Evolutionary conservation across 1,140 invertebrate species (phyloP).

Genomic region (Riptortus pedestris): DNA sequence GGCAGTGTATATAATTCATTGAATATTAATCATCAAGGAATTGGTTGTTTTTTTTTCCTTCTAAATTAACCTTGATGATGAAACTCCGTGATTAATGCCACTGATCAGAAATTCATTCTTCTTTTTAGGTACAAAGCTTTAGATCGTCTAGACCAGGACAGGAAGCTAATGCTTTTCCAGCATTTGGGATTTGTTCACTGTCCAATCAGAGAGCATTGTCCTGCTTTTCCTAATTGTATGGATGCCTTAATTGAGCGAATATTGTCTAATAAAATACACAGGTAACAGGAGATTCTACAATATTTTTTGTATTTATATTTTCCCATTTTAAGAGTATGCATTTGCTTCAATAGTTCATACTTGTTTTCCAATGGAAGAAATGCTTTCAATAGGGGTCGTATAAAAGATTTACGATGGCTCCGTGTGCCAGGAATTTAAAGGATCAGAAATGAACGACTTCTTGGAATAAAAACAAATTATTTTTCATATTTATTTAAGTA

Average conservation of each 20-base stretch:
- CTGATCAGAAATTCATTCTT: neutral
- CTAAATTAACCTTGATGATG: no score
- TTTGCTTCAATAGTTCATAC: no score
- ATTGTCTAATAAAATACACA: conserved; percentile 56
- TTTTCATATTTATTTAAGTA: no score
- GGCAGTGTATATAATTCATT: no score
- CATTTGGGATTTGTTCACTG: conserved; percentile 93
- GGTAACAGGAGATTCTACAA: conserved; percentile 36
- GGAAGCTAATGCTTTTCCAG: conserved; percentile 86
- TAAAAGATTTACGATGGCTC: no score
- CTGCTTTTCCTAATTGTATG: conserved; percentile 79
- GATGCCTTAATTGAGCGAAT: conserved; percentile 72
- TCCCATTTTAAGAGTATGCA: neutral
- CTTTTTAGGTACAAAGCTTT: conserved; percentile 73
- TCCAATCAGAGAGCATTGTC: conserved; percentile 87
- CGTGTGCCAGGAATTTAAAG: no score
- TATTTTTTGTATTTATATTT: conserved; percentile 5
- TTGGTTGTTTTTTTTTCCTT: no score
- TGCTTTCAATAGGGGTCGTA: no score
- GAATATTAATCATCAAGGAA: no score
- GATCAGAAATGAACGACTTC: no score
- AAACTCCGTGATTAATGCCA: neutral
- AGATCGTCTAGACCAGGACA: conserved; percentile 84
- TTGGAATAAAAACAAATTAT: no score
- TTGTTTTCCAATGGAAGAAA: no score